These are phyloP conservation scores for Neomicropteryx cornuta DNA, from an alignment of 1,140 invertebrate species.

Conservation along the genomic window DNA sequence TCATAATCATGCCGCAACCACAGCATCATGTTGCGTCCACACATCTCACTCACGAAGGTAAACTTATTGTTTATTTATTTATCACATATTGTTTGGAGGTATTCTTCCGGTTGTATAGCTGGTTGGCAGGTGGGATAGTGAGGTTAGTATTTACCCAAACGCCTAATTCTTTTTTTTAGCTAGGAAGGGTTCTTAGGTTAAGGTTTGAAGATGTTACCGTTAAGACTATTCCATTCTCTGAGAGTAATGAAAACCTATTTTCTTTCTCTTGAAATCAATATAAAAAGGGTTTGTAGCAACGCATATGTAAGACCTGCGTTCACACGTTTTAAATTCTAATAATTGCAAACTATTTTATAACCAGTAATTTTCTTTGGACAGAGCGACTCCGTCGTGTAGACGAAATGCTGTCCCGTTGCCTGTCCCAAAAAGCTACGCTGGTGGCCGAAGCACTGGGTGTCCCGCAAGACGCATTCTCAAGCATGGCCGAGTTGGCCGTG, in stretches of 20 bases:
- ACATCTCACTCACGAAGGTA: no score
- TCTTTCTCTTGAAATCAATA: constrained; percentile 14
- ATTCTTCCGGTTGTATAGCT: no score
- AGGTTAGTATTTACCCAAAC: no score
- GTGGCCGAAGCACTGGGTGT: constrained; percentile 23
- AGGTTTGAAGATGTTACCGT: no score
- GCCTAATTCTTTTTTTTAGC: no score
- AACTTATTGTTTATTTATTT: no score
- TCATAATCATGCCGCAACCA: no score
- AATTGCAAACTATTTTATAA: not conserved
- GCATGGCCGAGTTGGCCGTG: constrained; percentile 25
- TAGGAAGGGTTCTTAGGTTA: no score
- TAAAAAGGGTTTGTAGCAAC: constrained; percentile 11
- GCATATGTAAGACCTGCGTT: not conserved
- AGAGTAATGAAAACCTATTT: constrained; percentile 10
- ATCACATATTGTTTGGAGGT: no score
- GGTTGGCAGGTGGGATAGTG: no score
- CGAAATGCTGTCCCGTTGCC: constrained; percentile 18
- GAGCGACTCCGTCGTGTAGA: constrained; percentile 27
- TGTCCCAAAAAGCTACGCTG: constrained; percentile 21
- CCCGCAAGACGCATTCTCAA: constrained; percentile 17
- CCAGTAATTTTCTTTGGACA: constrained; percentile 8
- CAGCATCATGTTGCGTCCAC: no score
- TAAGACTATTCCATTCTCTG: constrained; percentile 12
- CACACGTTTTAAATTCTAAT: not conserved